Percentiles rank a stretch among this genome's conserved stretches.
phyloP scores from a whole-genome alignment of 92 coral and sea anemone genomes.

The Palythoa grandiflora region DNA sequence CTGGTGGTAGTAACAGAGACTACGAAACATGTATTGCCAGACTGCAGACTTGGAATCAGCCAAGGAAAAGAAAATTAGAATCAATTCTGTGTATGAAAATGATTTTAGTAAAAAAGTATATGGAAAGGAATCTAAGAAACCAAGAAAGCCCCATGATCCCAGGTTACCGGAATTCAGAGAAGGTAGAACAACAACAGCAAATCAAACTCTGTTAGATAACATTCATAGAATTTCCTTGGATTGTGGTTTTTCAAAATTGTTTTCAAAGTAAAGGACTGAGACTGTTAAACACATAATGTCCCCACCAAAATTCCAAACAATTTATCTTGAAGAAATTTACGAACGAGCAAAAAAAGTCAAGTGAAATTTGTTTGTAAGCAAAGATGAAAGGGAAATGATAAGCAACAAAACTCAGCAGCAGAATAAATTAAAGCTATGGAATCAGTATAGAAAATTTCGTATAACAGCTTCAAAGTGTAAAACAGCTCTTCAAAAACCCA shows the following conservation, averaged over 20 bases:
- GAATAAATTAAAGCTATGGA: constrained; percentile 24
- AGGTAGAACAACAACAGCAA: no score
- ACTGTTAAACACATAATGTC: not conserved
- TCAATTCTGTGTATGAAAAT: not conserved
- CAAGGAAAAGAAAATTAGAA: constrained; percentile 6
- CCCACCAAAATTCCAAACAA: not conserved
- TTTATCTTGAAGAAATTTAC: not conserved
- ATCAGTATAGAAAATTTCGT: constrained; percentile 28
- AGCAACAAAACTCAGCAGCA: not conserved
- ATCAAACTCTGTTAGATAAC: no score
- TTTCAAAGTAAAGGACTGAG: not conserved
- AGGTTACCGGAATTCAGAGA: not conserved
- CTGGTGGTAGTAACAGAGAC: not conserved
- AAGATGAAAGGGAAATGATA: not conserved
- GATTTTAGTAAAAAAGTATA: constrained; percentile 5
- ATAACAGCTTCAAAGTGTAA: constrained; percentile 52
- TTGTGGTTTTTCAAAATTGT: constrained; percentile 1
- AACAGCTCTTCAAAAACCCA: constrained; percentile 26
- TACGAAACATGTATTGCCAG: constrained; percentile 14
- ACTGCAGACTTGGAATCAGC: constrained; percentile 5
- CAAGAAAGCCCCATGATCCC: not conserved
- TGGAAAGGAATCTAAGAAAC: constrained; percentile 2
- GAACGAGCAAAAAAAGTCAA: constrained; percentile 9
- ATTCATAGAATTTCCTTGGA: no score
- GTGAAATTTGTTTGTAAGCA: constrained; percentile 1